Percentiles rank a stretch among this genome's conserved stretches.
These are phyloP conservation scores for Allacma fusca DNA, from an alignment of 2,888 invertebrate genomes.

Conservation along the genomic window DNA sequence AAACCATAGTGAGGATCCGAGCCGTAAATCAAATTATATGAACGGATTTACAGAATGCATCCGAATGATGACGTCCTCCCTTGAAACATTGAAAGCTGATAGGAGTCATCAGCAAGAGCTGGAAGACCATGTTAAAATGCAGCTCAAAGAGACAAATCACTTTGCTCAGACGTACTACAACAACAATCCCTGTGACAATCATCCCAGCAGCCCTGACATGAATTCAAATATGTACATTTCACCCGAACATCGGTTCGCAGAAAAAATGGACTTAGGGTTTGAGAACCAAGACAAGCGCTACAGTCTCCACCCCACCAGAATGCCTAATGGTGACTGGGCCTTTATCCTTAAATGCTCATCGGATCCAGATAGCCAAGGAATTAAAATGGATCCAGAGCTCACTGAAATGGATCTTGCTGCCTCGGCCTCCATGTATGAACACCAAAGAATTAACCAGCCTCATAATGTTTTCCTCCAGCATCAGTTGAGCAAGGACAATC, in stretches of 20 bases:
- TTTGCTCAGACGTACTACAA: neutral
- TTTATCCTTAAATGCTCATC: constrained; percentile 63
- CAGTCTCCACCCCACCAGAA: constrained; percentile 63
- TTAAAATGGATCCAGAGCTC: constrained; percentile 11
- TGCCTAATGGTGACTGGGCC: constrained; percentile 65
- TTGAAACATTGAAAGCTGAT: constrained; percentile 36
- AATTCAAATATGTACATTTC: neutral
- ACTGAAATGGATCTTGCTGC: constrained; percentile 22
- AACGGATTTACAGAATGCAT: constrained; percentile 57
- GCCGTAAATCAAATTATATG: constrained; percentile 22
- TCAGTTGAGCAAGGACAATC: constrained; percentile 41
- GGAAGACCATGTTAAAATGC: constrained; percentile 52
- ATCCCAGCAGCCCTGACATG: neutral
- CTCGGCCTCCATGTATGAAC: constrained; percentile 31
- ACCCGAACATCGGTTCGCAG: constrained; percentile 17
- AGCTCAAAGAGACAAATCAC: constrained; percentile 43
- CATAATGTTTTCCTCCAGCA: neutral
- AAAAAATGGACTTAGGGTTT: neutral
- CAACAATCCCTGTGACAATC: constrained; percentile 6
- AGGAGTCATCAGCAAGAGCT: constrained; percentile 45
- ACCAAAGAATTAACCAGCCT: neutral
- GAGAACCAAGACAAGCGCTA: constrained; percentile 17
- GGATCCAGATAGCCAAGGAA: neutral
- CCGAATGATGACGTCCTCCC: constrained; percentile 50
- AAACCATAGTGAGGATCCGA: neutral